Evolutionary conservation across 2,888 invertebrate genomes (phyloP), one percentile per base, ranked within the genome.

Genomic region (Torymus auratus): DNA sequence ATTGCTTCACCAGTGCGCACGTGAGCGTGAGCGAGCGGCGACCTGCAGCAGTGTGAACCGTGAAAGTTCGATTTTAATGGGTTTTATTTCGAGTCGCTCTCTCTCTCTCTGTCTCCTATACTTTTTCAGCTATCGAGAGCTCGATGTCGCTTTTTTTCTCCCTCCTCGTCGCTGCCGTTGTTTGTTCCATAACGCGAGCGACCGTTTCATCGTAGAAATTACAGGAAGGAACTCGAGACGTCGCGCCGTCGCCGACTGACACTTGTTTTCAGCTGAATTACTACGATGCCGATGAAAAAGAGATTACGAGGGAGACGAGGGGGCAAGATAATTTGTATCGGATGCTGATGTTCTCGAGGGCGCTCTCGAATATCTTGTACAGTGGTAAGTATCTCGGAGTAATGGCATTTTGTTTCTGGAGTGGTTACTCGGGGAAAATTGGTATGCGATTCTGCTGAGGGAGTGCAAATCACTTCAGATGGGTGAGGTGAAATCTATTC

Each of bases 1-100:
- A 68, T 68, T 68, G 68, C 68, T 68, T 55, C 15, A 55, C 68
- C 68, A 53, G 55, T 23, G 64, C 41, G 68, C 68, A n/a, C 17
- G 61, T 20, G 61, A 20, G 20, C 17, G n/a, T n/a, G 20, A 17
- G 61, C 20, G 61, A 17, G 10, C 58, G 58, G 28, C 3, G 28
- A 28, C 2, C 28, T 3, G 28, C 28, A 28, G 28, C 28, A 28
- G 13, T 14, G 53, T 41, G 52, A 52, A 17, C 15, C 50, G 65
- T 17, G 65, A 12, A 17, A 56, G 64, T 65, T 64, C 73, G 56
- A 74, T 65, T 64, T 65, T 64, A 65, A 74, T 65, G 41, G 73
- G 73, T 74, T 65, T 74, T 74, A 74, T 74, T 74, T 74, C 41
- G 56, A 74, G 58, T 56, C 56, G 17, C 52, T 53, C 64, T 50